These are phyloP conservation scores for Cebidichthys violaceus DNA, from an alignment of 2,113 vertebrate genomes.

Conservation along the genomic window DNA sequence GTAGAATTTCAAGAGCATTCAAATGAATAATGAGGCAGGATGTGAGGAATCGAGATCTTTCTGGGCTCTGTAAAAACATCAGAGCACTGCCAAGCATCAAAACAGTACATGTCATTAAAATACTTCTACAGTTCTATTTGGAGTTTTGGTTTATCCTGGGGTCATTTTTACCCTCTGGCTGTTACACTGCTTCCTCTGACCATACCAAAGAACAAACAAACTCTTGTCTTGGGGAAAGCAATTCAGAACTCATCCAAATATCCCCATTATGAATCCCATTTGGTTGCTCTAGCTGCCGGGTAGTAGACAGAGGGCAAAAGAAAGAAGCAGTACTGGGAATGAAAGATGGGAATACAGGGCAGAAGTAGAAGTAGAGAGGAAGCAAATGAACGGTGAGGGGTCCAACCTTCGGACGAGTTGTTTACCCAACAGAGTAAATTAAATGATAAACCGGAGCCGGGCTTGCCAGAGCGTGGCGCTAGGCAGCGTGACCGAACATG, in stretches of 20 bases:
- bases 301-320: not conserved
- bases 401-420: slow-evolving; percentile 50
- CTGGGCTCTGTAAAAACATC: slow-evolving; percentile 22
- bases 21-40: slow-evolving; percentile 36
- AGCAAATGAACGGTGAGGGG: slow-evolving; percentile 26
- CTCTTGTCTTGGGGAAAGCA: slow-evolving; percentile 24
- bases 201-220: slow-evolving; percentile 53
- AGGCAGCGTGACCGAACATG: slow-evolving; percentile 71
- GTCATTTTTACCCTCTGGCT: slow-evolving; percentile 54
- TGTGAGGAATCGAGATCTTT: slow-evolving; percentile 33
- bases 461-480: slow-evolving; percentile 57
- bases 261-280: slow-evolving; percentile 45
- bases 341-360: not conserved
- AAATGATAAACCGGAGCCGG: slow-evolving; percentile 67
- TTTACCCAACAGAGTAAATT: slow-evolving; percentile 74
- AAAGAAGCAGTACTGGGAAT: not conserved
- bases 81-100: slow-evolving; percentile 42
- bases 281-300: slow-evolving; percentile 11
- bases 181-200: slow-evolving; percentile 46
- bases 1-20: slow-evolving; percentile 23
- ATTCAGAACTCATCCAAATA: slow-evolving; percentile 30
- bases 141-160: slow-evolving; percentile 50
- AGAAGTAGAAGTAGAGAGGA: slow-evolving; percentile 17
- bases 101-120: slow-evolving; percentile 55
- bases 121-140: slow-evolving; percentile 61